Base-by-base conservation (phyloP, 2,888 invertebrate genomes). In the Hybos culiciformis region DNA sequence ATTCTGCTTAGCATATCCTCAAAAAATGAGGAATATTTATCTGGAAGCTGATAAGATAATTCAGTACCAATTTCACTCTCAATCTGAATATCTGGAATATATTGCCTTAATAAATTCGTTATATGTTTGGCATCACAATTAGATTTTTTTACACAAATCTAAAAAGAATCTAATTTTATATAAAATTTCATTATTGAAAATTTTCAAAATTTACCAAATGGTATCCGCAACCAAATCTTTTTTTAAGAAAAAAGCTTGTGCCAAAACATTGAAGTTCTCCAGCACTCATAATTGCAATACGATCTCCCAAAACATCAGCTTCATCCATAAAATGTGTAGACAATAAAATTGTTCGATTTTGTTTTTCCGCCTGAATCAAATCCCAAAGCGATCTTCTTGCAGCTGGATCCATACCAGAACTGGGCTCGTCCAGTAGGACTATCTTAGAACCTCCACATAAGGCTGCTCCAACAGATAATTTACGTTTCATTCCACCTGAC, bases 321-420 rank as follows among this genome's bases (percentile, higher is more conserved):
- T 88, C 85, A 53, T 85, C 83, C 80, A 87, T 85, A 58, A 83
- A 85, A 61, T 88, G 83, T 0, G 84, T 83, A 0, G 86, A 82
- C 41, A 88, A 65, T 36, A 90, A 71, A 60, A 90, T 78, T 1
- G 86, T 81, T 12, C 86, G 72, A 33, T 77, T 79, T 52, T 68
- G 68, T 55, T 83, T 80, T 52, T 82, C 76, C 51, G 69, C 69
- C 59, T 80, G 77, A 45, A 91, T 64, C 14, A 90, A 67, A 49
- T 83, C 79, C 86, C 88, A 88, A 2, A 88, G 71, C 5, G 78
- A 77, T 41, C 83, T 68, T 40, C 86, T 69, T 1, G 85, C 79
- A 18, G 80, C 75, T 1, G 84, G 82, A 61, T 87, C 87, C 72
- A 61, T 46, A 5, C 40, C n/a, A n/a, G 18, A 3, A 1, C 55